Base-by-base conservation (phyloP, 2,888 invertebrate genomes). In the Hypercompe scribonia region DNA sequence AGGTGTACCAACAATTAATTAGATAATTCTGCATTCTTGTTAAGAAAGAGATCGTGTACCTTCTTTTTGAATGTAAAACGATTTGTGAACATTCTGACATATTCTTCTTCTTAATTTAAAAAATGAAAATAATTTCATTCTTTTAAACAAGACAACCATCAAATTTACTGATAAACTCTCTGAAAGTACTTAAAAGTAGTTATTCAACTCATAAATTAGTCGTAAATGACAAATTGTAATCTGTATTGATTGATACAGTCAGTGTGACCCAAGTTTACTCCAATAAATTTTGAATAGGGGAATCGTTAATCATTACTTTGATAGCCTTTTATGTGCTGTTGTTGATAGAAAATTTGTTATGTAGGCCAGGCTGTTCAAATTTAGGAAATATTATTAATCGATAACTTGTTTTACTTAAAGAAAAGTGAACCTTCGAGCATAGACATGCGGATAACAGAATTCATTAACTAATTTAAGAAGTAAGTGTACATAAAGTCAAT, bases 241-340 rank as follows among this genome's bases (percentile, higher is more conserved):
- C 65, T 71, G 63, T 71, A 70, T 68, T 79, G 78, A 80, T 83
- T 73, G 81, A 85, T 83, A 70, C 72, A 67, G 70, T 61, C 64
- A 54, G 64, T 68, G 70, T 36, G 58, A 33, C 68, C 71, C 65
- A 67, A 76, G 73, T 74, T 79, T 80, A 70, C 71, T 72, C 68
- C 78, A 78, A 82, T 83, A 87, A 85, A 85, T 81, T 78, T 76
- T 79, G 81, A 83, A 87, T 84, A 85, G 80, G 72, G 80, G 75
- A 75, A 77, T 84, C 88, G 79, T 89, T 88, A 88, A 89, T 89
- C 89, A 88, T 85, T 68, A 63, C 69, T 78, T 68, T 79, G 70
- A 75, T 79, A 77, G 78, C 73, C 80, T 85, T 78, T 85, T 83
- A 87, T 81, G 71, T 73, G 72, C 42, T 75, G 79, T 81, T 80